A percentile compares a stretch with the other conserved stretches of the same genome.
Conservation (phyloP, 1,140 invertebrate genomes). For the Battus philenor region DNA sequence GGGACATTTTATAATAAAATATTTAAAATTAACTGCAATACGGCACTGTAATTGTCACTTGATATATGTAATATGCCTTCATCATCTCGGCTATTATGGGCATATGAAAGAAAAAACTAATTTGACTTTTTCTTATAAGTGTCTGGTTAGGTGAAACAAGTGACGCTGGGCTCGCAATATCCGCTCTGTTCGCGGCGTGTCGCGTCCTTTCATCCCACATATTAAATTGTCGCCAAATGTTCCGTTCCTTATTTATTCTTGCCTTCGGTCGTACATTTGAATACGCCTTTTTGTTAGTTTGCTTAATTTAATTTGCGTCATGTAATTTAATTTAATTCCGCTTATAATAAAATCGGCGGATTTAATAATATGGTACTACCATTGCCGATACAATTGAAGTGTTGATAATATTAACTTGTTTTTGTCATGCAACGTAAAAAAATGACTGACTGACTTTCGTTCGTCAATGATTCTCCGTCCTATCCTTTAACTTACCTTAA, state of each 20-base stretch:
- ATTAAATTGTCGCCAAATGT: constrained; percentile 54
- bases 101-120: too few relatives aligned
- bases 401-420: background rate
- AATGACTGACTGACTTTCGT: background rate
- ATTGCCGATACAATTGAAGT: too few relatives aligned
- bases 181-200: constrained; percentile 26
- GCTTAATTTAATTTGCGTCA: background rate
- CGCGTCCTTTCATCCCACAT: constrained; percentile 36
- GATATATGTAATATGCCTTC: too few relatives aligned
- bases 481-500: too few relatives aligned
- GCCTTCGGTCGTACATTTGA: constrained; percentile 8
- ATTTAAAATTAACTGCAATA: too few relatives aligned
- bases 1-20: too few relatives aligned
- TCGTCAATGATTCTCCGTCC: too few relatives aligned
- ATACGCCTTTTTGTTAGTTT: constrained; percentile 2
- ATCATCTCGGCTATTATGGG: too few relatives aligned
- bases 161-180: constrained; percentile 31
- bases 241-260: constrained; percentile 37
- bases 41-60: too few relatives aligned
- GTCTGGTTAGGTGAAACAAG: constrained; percentile 23
- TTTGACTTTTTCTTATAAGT: constrained; percentile 22
- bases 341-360: background rate
- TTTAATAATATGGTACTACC: background rate
- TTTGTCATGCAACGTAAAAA: background rate
- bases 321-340: background rate